Conservation (phyloP, 30 jellyfish, hydroid and myxozoan genomes). For the Morbakka virulenta region DNA sequence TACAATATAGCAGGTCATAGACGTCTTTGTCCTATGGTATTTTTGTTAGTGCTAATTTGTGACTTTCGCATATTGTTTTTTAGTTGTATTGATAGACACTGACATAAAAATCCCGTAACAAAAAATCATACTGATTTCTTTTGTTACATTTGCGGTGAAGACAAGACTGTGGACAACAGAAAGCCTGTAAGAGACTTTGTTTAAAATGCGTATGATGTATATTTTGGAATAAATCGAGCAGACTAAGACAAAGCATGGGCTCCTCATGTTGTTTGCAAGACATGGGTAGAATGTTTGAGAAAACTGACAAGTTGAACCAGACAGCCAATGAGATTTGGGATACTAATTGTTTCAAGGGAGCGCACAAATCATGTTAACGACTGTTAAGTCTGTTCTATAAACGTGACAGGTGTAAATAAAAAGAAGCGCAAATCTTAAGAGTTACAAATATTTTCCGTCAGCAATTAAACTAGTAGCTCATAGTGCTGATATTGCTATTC, state of each 20-base stretch:
- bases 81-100: too few relatives aligned
- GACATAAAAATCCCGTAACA: too few relatives aligned
- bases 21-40: too few relatives aligned
- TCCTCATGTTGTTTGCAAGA: constrained; percentile 25
- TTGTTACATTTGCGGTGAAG: too few relatives aligned
- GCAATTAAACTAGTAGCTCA: constrained; percentile 7
- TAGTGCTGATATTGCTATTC: constrained; percentile 12
- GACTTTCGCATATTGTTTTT: too few relatives aligned
- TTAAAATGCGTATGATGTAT: too few relatives aligned
- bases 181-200: too few relatives aligned
- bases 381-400: constrained; percentile 11
- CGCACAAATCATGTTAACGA: constrained; percentile 25
- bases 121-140: too few relatives aligned
- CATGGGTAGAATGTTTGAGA: constrained; percentile 17
- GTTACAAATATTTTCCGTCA: constrained; percentile 1
- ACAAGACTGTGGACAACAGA: too few relatives aligned
- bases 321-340: constrained; percentile 7
- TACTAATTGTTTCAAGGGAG: constrained; percentile 25
- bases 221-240: background rate
- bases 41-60: too few relatives aligned
- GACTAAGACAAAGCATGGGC: constrained; percentile 24
- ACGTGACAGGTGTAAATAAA: constrained; percentile 9
- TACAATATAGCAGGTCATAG: too few relatives aligned
- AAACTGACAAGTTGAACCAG: constrained; percentile 4
- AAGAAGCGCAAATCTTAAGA: constrained; percentile 16